phyloP scores from a whole-genome alignment of 1,140 invertebrate genomes.

The Proctacanthus coquilletti region DNA sequence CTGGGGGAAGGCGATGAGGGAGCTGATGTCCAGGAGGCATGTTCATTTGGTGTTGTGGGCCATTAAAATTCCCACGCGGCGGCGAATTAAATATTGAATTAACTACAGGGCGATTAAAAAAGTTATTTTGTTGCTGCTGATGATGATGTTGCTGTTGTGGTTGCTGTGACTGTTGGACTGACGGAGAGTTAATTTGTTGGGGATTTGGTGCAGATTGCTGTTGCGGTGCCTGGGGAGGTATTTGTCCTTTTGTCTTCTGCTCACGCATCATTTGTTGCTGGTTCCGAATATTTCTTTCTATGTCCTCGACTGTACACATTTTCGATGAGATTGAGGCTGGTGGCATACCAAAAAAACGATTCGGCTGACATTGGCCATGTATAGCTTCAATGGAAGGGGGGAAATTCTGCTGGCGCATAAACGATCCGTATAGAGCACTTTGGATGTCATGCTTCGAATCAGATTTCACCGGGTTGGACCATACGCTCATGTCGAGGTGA shows the following conservation, averaged over 20 bases:
- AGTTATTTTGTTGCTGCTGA: too few species aligned
- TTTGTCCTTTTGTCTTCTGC: neutral
- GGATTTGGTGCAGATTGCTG: neutral
- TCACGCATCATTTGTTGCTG: constrained; percentile 14
- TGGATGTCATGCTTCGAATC: neutral
- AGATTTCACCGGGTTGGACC: constrained; percentile 30
- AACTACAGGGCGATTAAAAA: neutral
- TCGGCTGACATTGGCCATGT: constrained; percentile 10
- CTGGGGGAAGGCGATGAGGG: constrained; percentile 6
- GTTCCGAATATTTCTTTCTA: constrained; percentile 27
- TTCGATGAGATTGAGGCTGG: constrained; percentile 13
- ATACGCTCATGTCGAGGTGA: constrained; percentile 31
- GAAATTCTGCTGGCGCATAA: neutral
- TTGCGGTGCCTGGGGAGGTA: neutral
- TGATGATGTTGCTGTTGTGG: constrained; percentile 2
- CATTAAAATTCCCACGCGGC: neutral
- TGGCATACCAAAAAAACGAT: constrained; percentile 12
- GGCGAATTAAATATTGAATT: neutral
- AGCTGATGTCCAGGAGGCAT: constrained; percentile 4
- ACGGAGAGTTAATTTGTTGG: neutral
- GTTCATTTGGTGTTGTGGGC: neutral
- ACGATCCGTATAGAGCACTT: too few species aligned
- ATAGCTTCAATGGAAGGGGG: too few species aligned
- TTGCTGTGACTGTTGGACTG: neutral
- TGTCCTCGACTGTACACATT: constrained; percentile 26